phyloP scores from a whole-genome alignment of 1,140 invertebrate genomes.

The Aphis craccivora region DNA sequence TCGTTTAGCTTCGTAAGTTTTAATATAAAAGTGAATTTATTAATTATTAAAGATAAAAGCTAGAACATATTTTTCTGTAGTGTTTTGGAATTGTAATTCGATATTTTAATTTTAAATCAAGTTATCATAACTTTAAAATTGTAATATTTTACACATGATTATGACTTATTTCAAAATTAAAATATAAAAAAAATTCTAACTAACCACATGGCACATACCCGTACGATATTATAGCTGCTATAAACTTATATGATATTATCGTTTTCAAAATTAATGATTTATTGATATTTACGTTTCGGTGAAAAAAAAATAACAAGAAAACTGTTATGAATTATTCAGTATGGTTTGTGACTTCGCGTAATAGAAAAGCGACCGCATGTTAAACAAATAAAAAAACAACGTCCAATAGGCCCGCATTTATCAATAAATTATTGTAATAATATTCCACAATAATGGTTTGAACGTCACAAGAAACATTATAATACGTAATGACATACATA shows the following conservation, averaged over 20 bases:
- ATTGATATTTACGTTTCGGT: slow-evolving; percentile 19
- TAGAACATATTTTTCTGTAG: not conserved
- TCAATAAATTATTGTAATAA: slow-evolving; percentile 34
- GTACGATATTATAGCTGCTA: not conserved
- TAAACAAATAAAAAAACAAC: not conserved
- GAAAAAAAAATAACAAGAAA: not conserved
- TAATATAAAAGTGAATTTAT: not conserved
- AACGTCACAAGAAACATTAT: not conserved
- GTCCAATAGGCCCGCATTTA: slow-evolving; percentile 31
- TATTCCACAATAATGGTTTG: not conserved
- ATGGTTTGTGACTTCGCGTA: not conserved
- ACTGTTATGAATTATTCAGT: slow-evolving; percentile 37
- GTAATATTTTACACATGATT: not conserved
- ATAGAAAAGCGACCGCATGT: not conserved
- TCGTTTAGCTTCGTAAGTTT: not conserved
- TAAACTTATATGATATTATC: not conserved
- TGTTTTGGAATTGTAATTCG: not conserved
- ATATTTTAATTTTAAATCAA: not conserved
- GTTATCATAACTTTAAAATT: not conserved
- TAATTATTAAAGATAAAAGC: not conserved
- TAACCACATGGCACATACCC: not conserved
- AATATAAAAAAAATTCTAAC: not conserved
- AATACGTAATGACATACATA: not conserved
- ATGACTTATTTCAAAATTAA: not conserved
- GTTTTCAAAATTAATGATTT: slow-evolving; percentile 28